These are phyloP conservation scores for Pelecanus crispus DNA, from an alignment of 2,113 vertebrate genomes.

Conservation along the genomic window DNA sequence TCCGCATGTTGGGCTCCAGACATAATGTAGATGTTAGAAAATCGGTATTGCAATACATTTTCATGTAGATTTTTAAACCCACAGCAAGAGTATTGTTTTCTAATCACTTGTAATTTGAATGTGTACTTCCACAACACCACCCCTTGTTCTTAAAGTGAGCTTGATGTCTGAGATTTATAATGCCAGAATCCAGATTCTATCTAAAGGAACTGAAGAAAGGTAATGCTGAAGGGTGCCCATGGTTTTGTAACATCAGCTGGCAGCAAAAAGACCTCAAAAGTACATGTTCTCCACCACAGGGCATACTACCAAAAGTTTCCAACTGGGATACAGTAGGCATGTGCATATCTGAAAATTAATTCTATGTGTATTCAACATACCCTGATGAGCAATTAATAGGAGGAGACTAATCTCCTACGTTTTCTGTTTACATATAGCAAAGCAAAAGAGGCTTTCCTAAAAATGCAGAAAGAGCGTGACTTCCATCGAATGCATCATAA, in stretches of 20 bases:
- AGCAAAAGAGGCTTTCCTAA: slow-evolving; percentile 72
- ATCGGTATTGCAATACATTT: not conserved
- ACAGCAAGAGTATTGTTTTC: not conserved
- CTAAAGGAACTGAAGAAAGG: not conserved
- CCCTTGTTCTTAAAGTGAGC: not conserved
- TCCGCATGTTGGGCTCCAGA: not conserved
- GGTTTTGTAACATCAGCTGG: not conserved
- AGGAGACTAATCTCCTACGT: not conserved
- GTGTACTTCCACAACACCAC: not conserved
- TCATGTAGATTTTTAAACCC: not conserved
- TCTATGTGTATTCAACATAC: not conserved
- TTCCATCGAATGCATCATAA: slow-evolving; percentile 83
- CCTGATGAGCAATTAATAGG: not conserved
- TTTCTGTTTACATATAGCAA: slow-evolving; percentile 55
- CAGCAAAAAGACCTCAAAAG: not conserved
- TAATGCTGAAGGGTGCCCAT: not conserved
- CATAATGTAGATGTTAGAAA: not conserved
- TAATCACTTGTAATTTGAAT: not conserved
- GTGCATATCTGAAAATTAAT: not conserved
- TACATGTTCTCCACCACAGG: not conserved
- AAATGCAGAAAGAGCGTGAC: slow-evolving; percentile 80
- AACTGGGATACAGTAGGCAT: not conserved
- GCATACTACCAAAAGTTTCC: not conserved
- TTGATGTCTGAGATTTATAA: not conserved
- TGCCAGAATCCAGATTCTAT: not conserved